Evolutionary conservation across 2,113 vertebrate genomes (phyloP).

Genomic region (Tachysurus vachellii): DNA sequence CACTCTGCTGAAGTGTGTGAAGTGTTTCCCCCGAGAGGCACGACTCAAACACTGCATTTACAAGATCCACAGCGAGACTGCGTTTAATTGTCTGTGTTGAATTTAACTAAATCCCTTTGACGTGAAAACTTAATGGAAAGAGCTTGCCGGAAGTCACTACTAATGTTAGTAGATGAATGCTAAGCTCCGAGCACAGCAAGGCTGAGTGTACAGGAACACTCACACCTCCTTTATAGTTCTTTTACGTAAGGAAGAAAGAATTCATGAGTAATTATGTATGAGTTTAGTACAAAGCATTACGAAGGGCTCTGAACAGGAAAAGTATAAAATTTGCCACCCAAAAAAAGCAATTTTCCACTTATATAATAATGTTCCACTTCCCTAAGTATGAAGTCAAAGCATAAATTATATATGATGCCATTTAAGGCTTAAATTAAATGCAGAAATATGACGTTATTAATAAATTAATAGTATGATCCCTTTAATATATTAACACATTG

Average conservation of each 20-base stretch:
- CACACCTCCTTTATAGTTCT: slow-evolving; percentile 23
- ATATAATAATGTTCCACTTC: not conserved
- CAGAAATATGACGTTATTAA: not conserved
- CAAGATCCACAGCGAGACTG: slow-evolving; percentile 74
- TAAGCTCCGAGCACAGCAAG: slow-evolving; percentile 67
- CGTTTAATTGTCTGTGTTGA: slow-evolving; percentile 76
- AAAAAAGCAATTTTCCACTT: not conserved
- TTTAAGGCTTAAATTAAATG: not conserved
- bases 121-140: slow-evolving; percentile 74
- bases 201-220: slow-evolving; percentile 60
- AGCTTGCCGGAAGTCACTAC: slow-evolving; percentile 70
- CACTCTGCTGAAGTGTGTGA: slow-evolving; percentile 72
- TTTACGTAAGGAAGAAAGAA: slow-evolving; percentile 13
- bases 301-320: not conserved
- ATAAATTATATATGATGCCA: not conserved
- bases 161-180: slow-evolving; percentile 66
- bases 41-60: slow-evolving; percentile 76
- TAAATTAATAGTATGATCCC: not conserved
- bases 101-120: slow-evolving; percentile 75
- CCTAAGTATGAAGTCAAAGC: not conserved
- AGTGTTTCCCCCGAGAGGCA: slow-evolving; percentile 74
- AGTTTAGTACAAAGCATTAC: not conserved
- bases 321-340: not conserved
- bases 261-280: not conserved
- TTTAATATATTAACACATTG: not conserved